Evolutionary conservation across 2,797 vertebrate species (phyloP).

Genomic region (Falco concolor): DNA sequence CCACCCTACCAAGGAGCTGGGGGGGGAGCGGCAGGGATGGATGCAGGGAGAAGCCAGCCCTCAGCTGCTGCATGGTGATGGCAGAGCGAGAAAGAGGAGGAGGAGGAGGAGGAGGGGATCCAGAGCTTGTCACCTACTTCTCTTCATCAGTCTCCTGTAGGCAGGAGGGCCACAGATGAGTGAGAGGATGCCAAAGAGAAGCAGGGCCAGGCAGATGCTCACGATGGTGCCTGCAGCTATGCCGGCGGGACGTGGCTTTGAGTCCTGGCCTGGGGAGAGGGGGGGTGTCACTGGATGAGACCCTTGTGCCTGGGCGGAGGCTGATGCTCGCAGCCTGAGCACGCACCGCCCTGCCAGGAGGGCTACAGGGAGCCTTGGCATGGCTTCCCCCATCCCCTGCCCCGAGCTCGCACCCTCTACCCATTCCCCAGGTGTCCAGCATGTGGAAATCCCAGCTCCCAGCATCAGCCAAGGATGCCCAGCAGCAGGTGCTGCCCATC

Average conservation of each 20-base stretch:
- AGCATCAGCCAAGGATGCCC: fast-evolving
- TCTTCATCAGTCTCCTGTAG: conserved; percentile 71
- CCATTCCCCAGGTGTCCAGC: fast-evolving
- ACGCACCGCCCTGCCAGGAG: fast-evolving
- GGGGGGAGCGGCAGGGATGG: background rate
- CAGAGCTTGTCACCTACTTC: conserved; percentile 52
- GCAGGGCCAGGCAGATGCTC: conserved; percentile 68
- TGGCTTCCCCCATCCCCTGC: background rate
- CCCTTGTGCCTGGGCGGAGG: background rate
- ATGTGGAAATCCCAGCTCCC: background rate
- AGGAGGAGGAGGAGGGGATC: background rate
- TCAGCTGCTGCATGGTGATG: fast-evolving
- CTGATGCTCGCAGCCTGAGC: too few relatives aligned
- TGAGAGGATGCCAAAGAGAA: conserved; percentile 47
- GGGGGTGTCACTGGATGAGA: fast-evolving
- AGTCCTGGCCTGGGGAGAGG: conserved; percentile 54
- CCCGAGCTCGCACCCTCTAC: background rate
- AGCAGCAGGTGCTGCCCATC: background rate
- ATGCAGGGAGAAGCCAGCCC: background rate
- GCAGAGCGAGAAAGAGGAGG: background rate
- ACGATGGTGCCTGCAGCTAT: background rate
- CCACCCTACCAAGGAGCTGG: fast-evolving
- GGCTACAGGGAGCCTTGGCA: fast-evolving
- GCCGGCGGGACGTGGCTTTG: background rate
- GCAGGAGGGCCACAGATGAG: conserved; percentile 56